phyloP scores from a whole-genome alignment of 2,797 vertebrate species.

The Urosaurus nigricauda region DNA sequence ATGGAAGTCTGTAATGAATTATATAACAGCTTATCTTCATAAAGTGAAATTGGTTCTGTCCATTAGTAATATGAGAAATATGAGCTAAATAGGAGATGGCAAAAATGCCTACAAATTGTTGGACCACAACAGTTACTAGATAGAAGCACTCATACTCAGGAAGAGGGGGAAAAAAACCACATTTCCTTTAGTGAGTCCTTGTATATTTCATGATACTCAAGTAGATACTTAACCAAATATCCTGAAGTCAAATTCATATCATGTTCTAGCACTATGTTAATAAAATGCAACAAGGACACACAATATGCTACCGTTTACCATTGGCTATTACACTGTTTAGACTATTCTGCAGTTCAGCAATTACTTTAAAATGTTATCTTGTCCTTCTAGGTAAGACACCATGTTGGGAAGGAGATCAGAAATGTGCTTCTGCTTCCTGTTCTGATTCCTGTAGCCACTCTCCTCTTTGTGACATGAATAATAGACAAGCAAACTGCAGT shows the following conservation, averaged over 20 bases:
- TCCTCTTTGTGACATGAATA: constrained; percentile 79
- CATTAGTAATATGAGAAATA: no score
- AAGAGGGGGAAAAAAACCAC: no score
- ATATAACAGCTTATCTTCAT: neutral
- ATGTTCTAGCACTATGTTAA: neutral
- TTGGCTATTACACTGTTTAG: neutral
- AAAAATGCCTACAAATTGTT: neutral
- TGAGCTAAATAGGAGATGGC: neutral
- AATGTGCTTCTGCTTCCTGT: constrained; percentile 83
- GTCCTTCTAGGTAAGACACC: constrained; percentile 79
- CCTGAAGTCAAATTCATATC: neutral
- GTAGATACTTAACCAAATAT: neutral
- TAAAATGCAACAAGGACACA: neutral
- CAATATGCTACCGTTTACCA: neutral
- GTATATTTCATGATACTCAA: no score
- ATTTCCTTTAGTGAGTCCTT: no score
- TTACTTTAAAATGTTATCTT: constrained; percentile 30
- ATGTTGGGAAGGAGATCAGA: constrained; percentile 85
- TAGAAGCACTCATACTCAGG: neutral
- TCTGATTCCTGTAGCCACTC: constrained; percentile 79
- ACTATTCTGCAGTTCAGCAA: constrained; percentile 15
- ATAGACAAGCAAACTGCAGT: constrained; percentile 86
- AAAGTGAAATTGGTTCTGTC: no score
- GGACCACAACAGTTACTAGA: neutral
- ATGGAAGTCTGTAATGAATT: neutral